phyloP scores from a whole-genome alignment of 2,797 vertebrate species.

The Falco novaeseelandiae region DNA sequence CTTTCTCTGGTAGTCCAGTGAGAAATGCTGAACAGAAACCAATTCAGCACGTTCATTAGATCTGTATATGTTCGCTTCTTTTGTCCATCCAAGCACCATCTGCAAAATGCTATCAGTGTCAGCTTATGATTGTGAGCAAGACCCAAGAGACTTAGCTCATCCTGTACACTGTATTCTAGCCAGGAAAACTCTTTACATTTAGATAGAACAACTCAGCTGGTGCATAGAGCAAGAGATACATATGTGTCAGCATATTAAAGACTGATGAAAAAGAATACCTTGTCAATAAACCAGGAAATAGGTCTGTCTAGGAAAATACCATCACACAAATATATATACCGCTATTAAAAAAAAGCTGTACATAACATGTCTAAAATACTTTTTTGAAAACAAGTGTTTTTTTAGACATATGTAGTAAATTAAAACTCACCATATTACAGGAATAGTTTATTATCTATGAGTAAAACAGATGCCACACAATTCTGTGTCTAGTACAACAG shows the following conservation, averaged over 20 bases:
- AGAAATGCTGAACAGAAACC: constrained; percentile 71
- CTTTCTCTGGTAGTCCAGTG: constrained; percentile 71
- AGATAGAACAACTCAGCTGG: constrained; percentile 47
- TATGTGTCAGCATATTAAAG: constrained; percentile 44
- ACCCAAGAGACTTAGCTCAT: constrained; percentile 18
- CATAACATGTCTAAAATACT: neutral
- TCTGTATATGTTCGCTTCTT: constrained; percentile 54
- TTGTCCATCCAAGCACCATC: constrained; percentile 67
- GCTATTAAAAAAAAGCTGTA: neutral
- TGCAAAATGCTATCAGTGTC: constrained; percentile 71
- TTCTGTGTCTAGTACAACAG: neutral
- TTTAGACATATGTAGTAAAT: neutral
- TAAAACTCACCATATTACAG: neutral
- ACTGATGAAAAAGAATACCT: constrained; percentile 51
- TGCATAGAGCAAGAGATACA: constrained; percentile 15
- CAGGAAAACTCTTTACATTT: constrained; percentile 62
- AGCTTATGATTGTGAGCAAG: constrained; percentile 53
- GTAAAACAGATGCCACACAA: neutral
- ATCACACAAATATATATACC: neutral
- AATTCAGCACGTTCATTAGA: constrained; percentile 65
- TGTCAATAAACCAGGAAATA: constrained; percentile 53
- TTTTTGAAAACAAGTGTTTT: neutral
- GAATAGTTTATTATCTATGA: neutral
- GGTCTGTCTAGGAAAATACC: constrained; percentile 35
- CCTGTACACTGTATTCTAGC: constrained; percentile 30